phyloP scores from a whole-genome alignment of 2,888 invertebrate genomes.

The Pollenia griseotomentosa region DNA sequence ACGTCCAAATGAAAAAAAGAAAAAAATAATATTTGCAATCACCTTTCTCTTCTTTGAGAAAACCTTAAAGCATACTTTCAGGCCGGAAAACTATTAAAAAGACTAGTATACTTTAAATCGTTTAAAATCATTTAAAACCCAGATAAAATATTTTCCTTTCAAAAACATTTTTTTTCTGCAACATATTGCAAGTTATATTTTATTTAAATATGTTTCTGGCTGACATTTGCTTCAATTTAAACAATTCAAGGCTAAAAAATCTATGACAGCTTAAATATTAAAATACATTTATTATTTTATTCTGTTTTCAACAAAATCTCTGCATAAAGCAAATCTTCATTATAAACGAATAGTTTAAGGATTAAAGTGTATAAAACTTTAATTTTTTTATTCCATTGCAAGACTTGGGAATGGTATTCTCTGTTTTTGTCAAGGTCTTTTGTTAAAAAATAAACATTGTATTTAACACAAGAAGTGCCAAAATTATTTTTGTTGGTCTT shows the following conservation, averaged over 20 bases:
- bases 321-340: background rate
- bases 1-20: too few species aligned
- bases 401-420: slow-evolving; percentile 31
- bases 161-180: background rate
- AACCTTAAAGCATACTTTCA: slow-evolving; percentile 6
- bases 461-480: slow-evolving; percentile 52
- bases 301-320: slow-evolving; percentile 26
- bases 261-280: slow-evolving; percentile 65
- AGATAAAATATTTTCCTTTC: background rate
- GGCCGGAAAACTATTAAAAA: background rate
- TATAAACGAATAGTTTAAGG: slow-evolving; percentile 18
- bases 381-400: slow-evolving; percentile 35
- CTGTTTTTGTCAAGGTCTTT: slow-evolving; percentile 65
- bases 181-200: slow-evolving; percentile 36
- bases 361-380: slow-evolving; percentile 48
- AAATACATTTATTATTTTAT: slow-evolving; percentile 57
- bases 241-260: slow-evolving; percentile 52
- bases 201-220: slow-evolving; percentile 7
- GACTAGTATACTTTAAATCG: background rate
- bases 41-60: background rate
- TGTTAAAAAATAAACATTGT: slow-evolving; percentile 30
- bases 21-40: too few species aligned
- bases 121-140: background rate
- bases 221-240: slow-evolving; percentile 41
- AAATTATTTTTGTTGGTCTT: slow-evolving; percentile 37